Evolutionary conservation across 1,140 invertebrate species (phyloP).

Genomic region (Palaemon carinicauda): DNA sequence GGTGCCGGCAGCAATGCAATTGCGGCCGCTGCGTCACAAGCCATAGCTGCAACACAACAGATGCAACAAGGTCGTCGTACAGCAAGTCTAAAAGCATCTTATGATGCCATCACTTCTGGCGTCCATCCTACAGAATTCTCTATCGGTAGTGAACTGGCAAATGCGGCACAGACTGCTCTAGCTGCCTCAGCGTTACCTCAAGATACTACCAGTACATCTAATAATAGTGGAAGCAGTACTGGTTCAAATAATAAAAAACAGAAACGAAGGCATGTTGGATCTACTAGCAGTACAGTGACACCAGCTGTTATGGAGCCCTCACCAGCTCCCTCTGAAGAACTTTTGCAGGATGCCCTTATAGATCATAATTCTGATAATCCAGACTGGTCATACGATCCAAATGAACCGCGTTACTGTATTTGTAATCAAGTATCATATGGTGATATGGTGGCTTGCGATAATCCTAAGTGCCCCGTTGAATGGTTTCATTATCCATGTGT

Average conservation of each 20-base stretch:
- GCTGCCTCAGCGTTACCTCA: constrained; percentile 70
- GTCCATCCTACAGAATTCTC: constrained; percentile 71
- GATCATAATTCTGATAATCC: constrained; percentile 66
- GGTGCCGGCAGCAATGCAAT: constrained; percentile 86
- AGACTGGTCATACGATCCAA: constrained; percentile 88
- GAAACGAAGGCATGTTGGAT: constrained; percentile 69
- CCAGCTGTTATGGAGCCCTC: constrained; percentile 65
- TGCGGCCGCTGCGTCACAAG: constrained; percentile 93
- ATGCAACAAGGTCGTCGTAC: constrained; percentile 94
- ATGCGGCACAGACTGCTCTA: constrained; percentile 80
- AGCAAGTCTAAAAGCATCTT: constrained; percentile 93
- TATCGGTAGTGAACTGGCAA: constrained; percentile 76
- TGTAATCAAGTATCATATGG: constrained; percentile 99
- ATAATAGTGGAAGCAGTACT: neutral
- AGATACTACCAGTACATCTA: constrained; percentile 19
- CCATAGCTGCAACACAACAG: constrained; percentile 94
- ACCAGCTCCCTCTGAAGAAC: constrained; percentile 60
- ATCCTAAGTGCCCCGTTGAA: constrained; percentile 92
- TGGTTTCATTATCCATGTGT: constrained; percentile 99
- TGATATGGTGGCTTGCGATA: constrained; percentile 99
- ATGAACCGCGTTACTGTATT: constrained; percentile 95
- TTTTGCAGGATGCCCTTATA: constrained; percentile 50
- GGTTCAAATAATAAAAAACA: constrained; percentile 69
- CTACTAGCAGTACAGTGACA: constrained; percentile 57
- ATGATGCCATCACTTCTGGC: constrained; percentile 77